Evolutionary conservation across 2,797 vertebrate genomes (phyloP), one percentile per base, ranked within the genome.

Genomic region (Rhyacichthys aspro): DNA sequence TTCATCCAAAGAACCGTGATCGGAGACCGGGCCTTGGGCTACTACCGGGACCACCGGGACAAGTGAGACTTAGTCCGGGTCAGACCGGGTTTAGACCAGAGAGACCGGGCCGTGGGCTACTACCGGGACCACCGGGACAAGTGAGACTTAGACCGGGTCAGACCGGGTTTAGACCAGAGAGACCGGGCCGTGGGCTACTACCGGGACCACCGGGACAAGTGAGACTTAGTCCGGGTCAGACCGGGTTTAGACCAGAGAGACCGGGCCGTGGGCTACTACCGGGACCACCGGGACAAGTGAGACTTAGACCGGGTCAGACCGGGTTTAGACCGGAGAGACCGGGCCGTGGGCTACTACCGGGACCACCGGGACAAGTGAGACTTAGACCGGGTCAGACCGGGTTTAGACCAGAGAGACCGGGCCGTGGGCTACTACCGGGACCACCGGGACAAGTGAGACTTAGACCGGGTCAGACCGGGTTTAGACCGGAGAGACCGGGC

Each of bases 1-100:
- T 96, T 94, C 64, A 92, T 95, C 63, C 93, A 91, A 71, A 90
- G 93, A 67, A 92, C 92, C 0, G 41, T 96, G 71, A 81, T 94
- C 9, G 94, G 90, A 0, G 85, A 90, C 28, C 76, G 85, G 1
- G 96, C 98, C 52, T 84, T 97, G 52, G 84, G 85, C 43, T 90
- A 80, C 81, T 97, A 95, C 70, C 90, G 91, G 53, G 83, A 89
- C 28, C 91, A 95, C 74, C 91, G 82, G 76, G 81, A 94, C 19
- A 80, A 92, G 96, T 99, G 80, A 92, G 86, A 49, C 34, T 16
- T 37, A 9, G 11, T 7, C 36, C 7, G 23, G 23, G 23, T 28
- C 7, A 28, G 23, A 28, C 19, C 5, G 19, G 19, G 19, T 2
- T 23, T 23, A 23, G 19, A 23, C 19, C 19, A 5, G 1, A n/a